These are phyloP conservation scores for Anoplophora glabripennis DNA, from an alignment of 1,140 invertebrate species.

Conservation along the genomic window DNA sequence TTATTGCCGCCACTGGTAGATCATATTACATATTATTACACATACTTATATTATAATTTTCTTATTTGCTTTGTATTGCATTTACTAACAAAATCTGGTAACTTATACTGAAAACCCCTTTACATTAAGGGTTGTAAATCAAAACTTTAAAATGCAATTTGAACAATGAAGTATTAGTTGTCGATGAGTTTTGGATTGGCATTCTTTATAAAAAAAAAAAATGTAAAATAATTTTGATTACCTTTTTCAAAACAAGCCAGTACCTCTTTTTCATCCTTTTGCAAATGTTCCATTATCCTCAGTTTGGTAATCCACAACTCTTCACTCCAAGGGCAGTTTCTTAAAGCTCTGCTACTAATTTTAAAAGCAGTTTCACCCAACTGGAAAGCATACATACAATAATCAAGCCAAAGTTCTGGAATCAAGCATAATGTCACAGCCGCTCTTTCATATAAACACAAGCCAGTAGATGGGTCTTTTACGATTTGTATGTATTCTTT, in stretches of 20 bases:
- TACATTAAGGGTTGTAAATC: too few species aligned
- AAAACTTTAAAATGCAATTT: too few species aligned
- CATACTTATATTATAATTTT: too few species aligned
- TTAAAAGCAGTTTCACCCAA: constrained; percentile 34
- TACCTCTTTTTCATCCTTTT: constrained; percentile 35
- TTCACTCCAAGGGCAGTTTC: constrained; percentile 50
- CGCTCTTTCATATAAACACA: constrained; percentile 47
- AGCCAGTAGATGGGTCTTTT: constrained; percentile 42
- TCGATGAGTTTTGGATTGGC: too few species aligned
- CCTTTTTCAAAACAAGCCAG: constrained; percentile 36
- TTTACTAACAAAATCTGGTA: too few species aligned
- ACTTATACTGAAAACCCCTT: too few species aligned
- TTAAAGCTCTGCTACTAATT: constrained; percentile 40
- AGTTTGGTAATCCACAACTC: constrained; percentile 46
- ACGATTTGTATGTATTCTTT: constrained; percentile 46
- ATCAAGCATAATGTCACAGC: constrained; percentile 31
- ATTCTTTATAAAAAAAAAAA: neutral
- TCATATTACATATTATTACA: too few species aligned
- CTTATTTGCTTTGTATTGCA: too few species aligned
- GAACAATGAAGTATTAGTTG: too few species aligned
- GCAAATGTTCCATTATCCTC: constrained; percentile 42
- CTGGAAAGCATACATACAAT: constrained; percentile 39
- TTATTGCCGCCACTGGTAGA: too few species aligned
- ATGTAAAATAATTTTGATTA: constrained; percentile 1
- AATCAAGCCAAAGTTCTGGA: constrained; percentile 42